A percentile compares a stretch with the other conserved stretches of the same genome.
These are phyloP conservation scores for Drosophila neocordata DNA, from an alignment of 1,140 invertebrate species.

Conservation along the genomic window DNA sequence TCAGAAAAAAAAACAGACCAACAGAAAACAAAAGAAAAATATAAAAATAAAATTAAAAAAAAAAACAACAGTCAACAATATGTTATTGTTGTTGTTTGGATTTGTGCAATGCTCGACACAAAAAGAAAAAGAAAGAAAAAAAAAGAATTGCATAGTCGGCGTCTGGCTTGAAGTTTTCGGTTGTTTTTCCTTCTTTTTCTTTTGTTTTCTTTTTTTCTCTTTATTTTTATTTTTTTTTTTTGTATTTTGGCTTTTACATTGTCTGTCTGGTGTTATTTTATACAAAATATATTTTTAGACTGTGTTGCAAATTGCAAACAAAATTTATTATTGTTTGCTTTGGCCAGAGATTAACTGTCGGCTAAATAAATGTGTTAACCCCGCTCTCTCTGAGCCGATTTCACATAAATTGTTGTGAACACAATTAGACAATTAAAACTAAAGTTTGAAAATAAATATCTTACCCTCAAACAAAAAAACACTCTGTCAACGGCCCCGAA, in stretches of 20 bases:
- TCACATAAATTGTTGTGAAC: constrained; percentile 12
- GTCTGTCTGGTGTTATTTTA: constrained; percentile 12
- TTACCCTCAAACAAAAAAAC: no score
- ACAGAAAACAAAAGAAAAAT: constrained; percentile 12
- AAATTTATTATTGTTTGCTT: constrained; percentile 19
- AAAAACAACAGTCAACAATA: constrained; percentile 9
- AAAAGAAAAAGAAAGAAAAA: constrained; percentile 7
- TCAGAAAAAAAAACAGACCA: constrained; percentile 1
- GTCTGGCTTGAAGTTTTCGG: constrained; percentile 15
- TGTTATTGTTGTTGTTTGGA: constrained; percentile 18
- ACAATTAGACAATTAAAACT: constrained; percentile 14
- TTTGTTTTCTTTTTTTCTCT: not conserved
- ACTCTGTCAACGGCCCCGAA: no score
- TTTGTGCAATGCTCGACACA: constrained; percentile 55
- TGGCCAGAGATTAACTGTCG: constrained; percentile 14
- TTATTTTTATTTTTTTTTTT: not conserved
- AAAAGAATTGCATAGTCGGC: constrained; percentile 19
- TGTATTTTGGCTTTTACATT: constrained; percentile 8
- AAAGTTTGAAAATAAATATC: constrained; percentile 8
- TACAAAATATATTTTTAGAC: constrained; percentile 16
- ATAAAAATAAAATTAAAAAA: constrained; percentile 6
- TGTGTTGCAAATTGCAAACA: constrained; percentile 11
- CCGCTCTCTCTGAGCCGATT: constrained; percentile 2
- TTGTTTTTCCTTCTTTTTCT: not conserved
- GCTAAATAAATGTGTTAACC: constrained; percentile 17